Evolutionary conservation across 2,113 vertebrate species (phyloP).

Genomic region (Neotoma lepida): DNA sequence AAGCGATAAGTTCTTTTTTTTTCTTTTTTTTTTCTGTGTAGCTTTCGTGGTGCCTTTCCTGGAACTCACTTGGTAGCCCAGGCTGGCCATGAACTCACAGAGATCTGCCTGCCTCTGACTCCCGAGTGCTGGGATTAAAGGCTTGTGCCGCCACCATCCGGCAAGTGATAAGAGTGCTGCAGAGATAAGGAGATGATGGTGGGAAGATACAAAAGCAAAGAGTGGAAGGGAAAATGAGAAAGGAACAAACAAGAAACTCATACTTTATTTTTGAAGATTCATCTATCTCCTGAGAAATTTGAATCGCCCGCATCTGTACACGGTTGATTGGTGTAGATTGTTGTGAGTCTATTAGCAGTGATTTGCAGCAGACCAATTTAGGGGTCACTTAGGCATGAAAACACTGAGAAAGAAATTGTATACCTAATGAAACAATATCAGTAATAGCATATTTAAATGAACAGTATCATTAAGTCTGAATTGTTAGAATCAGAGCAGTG

Average conservation of each 20-base stretch:
- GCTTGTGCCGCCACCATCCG: too few species aligned
- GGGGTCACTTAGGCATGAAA: slow-evolving; percentile 89
- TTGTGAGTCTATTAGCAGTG: slow-evolving; percentile 82
- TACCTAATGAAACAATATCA: slow-evolving; percentile 87
- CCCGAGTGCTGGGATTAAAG: too few species aligned
- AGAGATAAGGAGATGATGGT: background rate
- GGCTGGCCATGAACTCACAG: too few species aligned
- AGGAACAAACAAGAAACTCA: background rate
- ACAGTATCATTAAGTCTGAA: slow-evolving; percentile 87
- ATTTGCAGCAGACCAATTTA: slow-evolving; percentile 87
- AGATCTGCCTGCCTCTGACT: too few species aligned
- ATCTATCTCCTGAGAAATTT: slow-evolving; percentile 40
- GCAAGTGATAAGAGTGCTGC: rapidly evolving
- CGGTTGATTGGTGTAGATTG: slow-evolving; percentile 67
- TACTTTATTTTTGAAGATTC: slow-evolving; percentile 5
- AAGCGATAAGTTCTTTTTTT: background rate
- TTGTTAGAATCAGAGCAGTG: slow-evolving; percentile 81
- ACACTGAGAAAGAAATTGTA: slow-evolving; percentile 84
- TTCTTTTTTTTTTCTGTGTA: too few species aligned
- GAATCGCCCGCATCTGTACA: slow-evolving; percentile 60
- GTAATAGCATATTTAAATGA: slow-evolving; percentile 88
- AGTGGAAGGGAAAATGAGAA: background rate
- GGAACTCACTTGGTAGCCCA: too few species aligned
- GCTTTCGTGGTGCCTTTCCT: too few species aligned
- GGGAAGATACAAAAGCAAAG: too few species aligned